These are phyloP conservation scores for Scelioninae gen. 1 DNA, from an alignment of 2,888 invertebrate species.

Conservation along the genomic window DNA sequence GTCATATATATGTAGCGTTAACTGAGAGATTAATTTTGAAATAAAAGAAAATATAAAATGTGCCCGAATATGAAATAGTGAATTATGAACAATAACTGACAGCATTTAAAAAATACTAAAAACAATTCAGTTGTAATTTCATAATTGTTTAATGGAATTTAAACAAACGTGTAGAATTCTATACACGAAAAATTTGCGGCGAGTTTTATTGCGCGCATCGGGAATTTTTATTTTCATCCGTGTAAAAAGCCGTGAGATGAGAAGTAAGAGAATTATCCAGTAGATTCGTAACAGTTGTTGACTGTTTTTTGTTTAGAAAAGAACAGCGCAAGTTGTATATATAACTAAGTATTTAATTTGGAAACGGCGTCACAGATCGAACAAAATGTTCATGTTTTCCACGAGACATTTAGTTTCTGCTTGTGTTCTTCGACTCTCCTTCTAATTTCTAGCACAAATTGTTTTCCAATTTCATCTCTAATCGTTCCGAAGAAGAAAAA, in stretches of 20 bases:
- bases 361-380: conserved; percentile 28
- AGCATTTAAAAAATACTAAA: not conserved
- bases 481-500: conserved; percentile 10
- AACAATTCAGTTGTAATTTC: not conserved
- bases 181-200: conserved; percentile 7
- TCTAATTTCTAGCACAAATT: conserved; percentile 35
- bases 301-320: conserved; percentile 36
- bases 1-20: not conserved
- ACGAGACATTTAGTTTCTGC: conserved; percentile 33
- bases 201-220: conserved; percentile 5
- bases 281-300: conserved; percentile 47
- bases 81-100: too few relatives aligned
- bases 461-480: conserved; percentile 37
- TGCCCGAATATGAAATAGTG: too few relatives aligned
- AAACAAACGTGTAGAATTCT: not conserved
- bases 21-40: not conserved
- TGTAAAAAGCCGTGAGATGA: conserved; percentile 23
- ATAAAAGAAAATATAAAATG: not conserved
- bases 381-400: conserved; percentile 43
- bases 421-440: conserved; percentile 25
- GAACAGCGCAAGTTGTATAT: conserved; percentile 33
- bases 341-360: conserved; percentile 53
- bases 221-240: conserved; percentile 31
- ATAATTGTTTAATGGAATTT: not conserved
- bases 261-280: conserved; percentile 49